A percentile compares a stretch with the other conserved stretches of the same genome.
phyloP scores from a whole-genome alignment of 2,113 vertebrate genomes.

The Pituophis catenifer region DNA sequence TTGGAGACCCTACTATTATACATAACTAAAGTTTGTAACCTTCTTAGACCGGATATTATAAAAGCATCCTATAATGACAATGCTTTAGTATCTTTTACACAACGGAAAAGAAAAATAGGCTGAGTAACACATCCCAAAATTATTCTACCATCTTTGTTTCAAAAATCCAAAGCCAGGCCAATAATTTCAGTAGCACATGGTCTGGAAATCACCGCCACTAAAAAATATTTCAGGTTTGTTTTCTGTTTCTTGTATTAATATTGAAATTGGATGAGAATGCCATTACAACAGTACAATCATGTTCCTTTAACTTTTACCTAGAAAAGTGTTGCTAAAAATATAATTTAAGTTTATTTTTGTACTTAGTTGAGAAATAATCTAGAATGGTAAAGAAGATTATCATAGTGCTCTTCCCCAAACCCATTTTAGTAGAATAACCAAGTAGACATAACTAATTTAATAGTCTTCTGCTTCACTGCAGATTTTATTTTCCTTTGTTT shows the following conservation, averaged over 20 bases:
- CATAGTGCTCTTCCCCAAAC: background rate
- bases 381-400: background rate
- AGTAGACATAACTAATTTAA: background rate
- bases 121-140: background rate
- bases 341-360: background rate
- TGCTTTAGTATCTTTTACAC: background rate
- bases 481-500: background rate
- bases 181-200: background rate
- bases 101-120: background rate
- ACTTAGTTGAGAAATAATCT: background rate
- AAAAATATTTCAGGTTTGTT: background rate
- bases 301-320: background rate
- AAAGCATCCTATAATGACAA: constrained; percentile 9
- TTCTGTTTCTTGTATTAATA: background rate
- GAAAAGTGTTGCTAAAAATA: background rate
- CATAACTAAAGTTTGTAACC: background rate
- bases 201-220: background rate
- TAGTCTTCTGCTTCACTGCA: background rate
- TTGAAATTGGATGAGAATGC: background rate
- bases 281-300: background rate
- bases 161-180: background rate
- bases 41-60: constrained; percentile 8
- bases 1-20: background rate
- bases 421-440: background rate
- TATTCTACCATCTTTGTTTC: background rate